Base-by-base conservation (phyloP, 1,140 invertebrate genomes). In the Mylabris phalerata region DNA sequence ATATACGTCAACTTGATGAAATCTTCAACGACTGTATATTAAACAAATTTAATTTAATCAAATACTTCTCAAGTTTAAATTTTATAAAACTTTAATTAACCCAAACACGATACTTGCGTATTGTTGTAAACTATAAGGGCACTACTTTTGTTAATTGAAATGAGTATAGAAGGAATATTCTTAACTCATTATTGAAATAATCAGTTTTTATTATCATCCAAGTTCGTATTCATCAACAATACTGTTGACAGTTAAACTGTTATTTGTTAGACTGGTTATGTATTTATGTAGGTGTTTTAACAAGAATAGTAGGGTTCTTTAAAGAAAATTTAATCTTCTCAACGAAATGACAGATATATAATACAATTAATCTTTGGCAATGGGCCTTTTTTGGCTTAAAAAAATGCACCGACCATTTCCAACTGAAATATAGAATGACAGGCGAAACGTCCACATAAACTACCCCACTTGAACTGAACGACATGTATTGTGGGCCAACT, bases 331-430 rank as follows among this genome's bases (percentile, higher is more conserved):
- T 55, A 55, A 55, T 55, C 52, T 55, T 55, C 42, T 46, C 11
- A 50, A 55, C 25, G 32, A 55, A 55, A 55, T 48, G 52, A 55
- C 52, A 55, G 52, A 55, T 55, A 55, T 55, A 55, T 55, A 55
- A 55, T 55, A 43, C 52, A 55, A 55, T 55, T 55, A 55, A 55
- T 55, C 52, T 55, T 55, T 48, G 52, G 43, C 51, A 54, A 54
- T 45, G 51, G 26, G 46, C 42, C 51, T 46, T 45, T 54, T 54
- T 45, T 54, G 32, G 32, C 7, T 45, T 11, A 46, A 54, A 54
- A 54, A 54, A 54, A 54, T 54, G 10, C 45, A 27, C 51, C 51
- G 40, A 25, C 45, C 51, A 42, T 45, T 54, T 54, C 32, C 32
- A 32, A 54, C 51, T 32, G 51, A 54, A 54, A 54, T 46, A 45